Percentiles rank a stretch among this genome's conserved stretches.
Conservation (phyloP, 2,888 invertebrate species). For the Bembecia ichneumoniformis region DNA sequence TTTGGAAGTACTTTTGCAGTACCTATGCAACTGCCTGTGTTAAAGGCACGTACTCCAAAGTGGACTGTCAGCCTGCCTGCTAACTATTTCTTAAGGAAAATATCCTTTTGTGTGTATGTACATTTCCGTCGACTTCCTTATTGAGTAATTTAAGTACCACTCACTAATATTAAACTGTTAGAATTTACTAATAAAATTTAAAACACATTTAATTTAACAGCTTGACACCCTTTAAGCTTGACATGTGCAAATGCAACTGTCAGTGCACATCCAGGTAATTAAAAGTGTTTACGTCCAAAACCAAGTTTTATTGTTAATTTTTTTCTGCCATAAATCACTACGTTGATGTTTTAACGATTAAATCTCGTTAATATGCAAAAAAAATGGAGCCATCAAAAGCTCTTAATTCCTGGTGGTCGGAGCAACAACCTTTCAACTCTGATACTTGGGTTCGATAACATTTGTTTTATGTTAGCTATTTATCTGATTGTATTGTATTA, state of each 20-base stretch:
- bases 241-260: background rate
- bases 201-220: background rate
- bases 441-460: background rate
- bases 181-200: no score
- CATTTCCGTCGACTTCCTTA: no score
- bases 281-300: background rate
- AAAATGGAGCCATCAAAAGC: background rate
- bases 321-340: background rate
- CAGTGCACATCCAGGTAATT: background rate
- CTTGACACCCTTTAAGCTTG: background rate
- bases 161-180: no score
- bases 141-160: no score
- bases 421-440: background rate
- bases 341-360: background rate
- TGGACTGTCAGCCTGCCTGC: no score
- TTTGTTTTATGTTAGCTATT: background rate
- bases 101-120: no score
- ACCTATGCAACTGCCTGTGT: no score
- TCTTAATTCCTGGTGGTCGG: background rate
- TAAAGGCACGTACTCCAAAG: no score
- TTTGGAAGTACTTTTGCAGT: no score
- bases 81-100: no score
- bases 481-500: background rate
- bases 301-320: background rate
- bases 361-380: background rate